Conservation (phyloP, 2,888 invertebrate species). For the Drosophila neotestacea region DNA sequence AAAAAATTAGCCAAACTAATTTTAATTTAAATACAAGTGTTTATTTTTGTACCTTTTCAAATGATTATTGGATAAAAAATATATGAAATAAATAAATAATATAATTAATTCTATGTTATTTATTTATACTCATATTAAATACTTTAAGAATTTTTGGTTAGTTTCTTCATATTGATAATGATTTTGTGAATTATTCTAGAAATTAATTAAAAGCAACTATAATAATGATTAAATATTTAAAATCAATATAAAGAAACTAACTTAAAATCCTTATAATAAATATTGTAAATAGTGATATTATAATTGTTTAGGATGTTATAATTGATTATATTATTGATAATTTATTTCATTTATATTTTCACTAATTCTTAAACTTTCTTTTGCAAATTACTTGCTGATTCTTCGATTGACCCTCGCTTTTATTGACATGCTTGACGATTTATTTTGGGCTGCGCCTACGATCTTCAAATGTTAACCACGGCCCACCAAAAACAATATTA, state of each 20-base stretch:
- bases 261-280: too few relatives aligned
- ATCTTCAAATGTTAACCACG: conserved; percentile 52
- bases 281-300: too few relatives aligned
- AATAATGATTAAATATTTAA: too few relatives aligned
- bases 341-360: not conserved
- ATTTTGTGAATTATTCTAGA: too few relatives aligned
- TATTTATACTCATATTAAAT: too few relatives aligned
- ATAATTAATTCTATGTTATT: not conserved
- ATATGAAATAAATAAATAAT: not conserved
- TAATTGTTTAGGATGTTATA: too few relatives aligned
- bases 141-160: too few relatives aligned
- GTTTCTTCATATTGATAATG: too few relatives aligned
- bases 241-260: too few relatives aligned
- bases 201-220: too few relatives aligned
- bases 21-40: not conserved
- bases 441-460: conserved; percentile 53
- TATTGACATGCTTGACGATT: conserved; percentile 44
- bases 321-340: not conserved
- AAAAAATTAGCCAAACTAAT: not conserved
- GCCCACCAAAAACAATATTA: conserved; percentile 61
- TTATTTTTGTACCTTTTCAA: too few relatives aligned
- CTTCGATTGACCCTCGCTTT: conserved; percentile 30
- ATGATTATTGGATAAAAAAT: not conserved
- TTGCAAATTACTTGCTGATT: not conserved
- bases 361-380: not conserved